Conservation (phyloP, 1,140 invertebrate species). For the Hyphantria cunea region DNA sequence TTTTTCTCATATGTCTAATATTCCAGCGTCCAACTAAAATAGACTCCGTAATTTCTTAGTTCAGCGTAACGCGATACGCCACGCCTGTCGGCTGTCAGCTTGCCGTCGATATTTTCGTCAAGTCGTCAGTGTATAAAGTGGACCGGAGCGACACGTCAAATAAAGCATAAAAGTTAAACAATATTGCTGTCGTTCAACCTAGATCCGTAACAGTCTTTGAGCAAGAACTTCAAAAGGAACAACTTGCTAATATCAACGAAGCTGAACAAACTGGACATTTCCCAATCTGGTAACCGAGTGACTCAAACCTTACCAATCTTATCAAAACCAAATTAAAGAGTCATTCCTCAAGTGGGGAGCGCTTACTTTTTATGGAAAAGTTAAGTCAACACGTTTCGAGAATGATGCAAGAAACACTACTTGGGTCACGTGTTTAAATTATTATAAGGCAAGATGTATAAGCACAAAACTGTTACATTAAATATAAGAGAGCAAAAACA, state of each 20-base stretch:
- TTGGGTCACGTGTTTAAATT: slow-evolving; percentile 26
- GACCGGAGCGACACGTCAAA: slow-evolving; percentile 49
- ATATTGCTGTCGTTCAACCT: slow-evolving; percentile 12
- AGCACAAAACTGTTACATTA: too few relatives aligned
- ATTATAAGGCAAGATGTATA: slow-evolving; percentile 33
- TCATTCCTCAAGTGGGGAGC: slow-evolving; percentile 36
- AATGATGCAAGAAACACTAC: slow-evolving; percentile 44
- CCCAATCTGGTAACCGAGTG: slow-evolving; percentile 31
- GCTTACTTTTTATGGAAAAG: slow-evolving; percentile 54
- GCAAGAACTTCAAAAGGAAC: slow-evolving; percentile 17
- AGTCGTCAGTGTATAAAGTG: slow-evolving; percentile 39
- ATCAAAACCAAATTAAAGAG: slow-evolving; percentile 55
- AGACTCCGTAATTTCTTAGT: slow-evolving; percentile 45
- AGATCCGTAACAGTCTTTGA: slow-evolving; percentile 33
- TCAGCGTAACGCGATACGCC: slow-evolving; percentile 58
- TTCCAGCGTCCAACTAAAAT: slow-evolving; percentile 43
- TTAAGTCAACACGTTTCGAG: slow-evolving; percentile 56
- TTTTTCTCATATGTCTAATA: slow-evolving; percentile 30
- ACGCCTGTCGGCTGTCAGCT: slow-evolving; percentile 54
- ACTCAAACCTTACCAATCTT: slow-evolving; percentile 38
- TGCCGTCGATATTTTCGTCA: slow-evolving; percentile 67
- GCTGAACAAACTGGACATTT: slow-evolving; percentile 22
- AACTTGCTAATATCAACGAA: slow-evolving; percentile 17
- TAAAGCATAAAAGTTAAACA: slow-evolving; percentile 53
- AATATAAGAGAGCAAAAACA: background rate